phyloP scores from a whole-genome alignment of 2,888 invertebrate genomes.

The Cosmia pyralina region DNA sequence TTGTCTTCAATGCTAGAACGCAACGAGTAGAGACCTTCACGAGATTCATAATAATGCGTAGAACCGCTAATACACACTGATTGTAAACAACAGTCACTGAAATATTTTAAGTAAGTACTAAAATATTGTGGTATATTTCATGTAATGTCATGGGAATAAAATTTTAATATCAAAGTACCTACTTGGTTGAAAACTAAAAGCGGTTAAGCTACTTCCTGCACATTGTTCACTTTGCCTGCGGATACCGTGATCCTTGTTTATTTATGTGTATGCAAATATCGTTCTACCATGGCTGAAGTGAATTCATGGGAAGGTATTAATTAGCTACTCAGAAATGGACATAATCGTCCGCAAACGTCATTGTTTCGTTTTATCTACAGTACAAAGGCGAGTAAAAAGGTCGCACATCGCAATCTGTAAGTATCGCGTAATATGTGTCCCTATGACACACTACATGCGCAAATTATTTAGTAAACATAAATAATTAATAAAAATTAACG shows the following conservation, averaged over 20 bases:
- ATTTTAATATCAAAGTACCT: constrained; percentile 46
- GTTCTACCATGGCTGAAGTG: constrained; percentile 49
- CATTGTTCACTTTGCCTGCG: constrained; percentile 53
- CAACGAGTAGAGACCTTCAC: constrained; percentile 36
- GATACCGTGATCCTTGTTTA: constrained; percentile 55
- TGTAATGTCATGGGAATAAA: constrained; percentile 51
- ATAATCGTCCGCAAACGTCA: constrained; percentile 50
- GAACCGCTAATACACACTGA: constrained; percentile 37
- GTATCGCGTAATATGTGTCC: constrained; percentile 41
- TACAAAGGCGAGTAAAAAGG: constrained; percentile 55
- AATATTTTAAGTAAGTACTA: constrained; percentile 21
- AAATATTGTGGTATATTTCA: constrained; percentile 29
- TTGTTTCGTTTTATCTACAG: constrained; percentile 56
- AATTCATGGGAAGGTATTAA: constrained; percentile 59
- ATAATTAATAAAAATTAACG: constrained; percentile 8
- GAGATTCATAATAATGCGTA: constrained; percentile 41
- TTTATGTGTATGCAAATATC: constrained; percentile 56
- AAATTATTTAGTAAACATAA: constrained; percentile 32
- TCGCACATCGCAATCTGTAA: constrained; percentile 46
- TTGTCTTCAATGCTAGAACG: constrained; percentile 60
- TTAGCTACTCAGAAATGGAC: constrained; percentile 52
- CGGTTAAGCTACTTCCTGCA: constrained; percentile 52
- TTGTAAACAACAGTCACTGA: constrained; percentile 37
- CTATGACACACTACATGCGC: constrained; percentile 48
- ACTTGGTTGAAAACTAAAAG: constrained; percentile 53